phyloP scores from a whole-genome alignment of 2,888 invertebrate species.

The Hydrotaea cyrtoneurina region DNA sequence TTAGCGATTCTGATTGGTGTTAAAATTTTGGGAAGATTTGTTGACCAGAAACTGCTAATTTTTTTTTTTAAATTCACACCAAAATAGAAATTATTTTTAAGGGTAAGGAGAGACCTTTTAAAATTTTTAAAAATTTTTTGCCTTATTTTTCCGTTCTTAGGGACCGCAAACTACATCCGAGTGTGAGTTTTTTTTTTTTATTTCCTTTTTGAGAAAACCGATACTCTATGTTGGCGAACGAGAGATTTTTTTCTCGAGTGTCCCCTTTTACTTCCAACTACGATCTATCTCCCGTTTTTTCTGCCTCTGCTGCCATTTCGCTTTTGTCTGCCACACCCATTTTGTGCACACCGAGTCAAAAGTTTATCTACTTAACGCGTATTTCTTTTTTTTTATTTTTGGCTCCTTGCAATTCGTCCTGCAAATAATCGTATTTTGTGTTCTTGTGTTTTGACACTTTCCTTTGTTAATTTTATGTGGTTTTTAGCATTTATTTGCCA shows the following conservation, averaged over 20 bases:
- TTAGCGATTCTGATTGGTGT: too few species aligned
- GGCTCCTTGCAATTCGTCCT: not conserved
- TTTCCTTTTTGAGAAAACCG: too few species aligned
- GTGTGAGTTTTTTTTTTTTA: too few species aligned
- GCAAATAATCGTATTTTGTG: slow-evolving; percentile 12
- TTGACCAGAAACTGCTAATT: too few species aligned
- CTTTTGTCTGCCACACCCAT: slow-evolving; percentile 52
- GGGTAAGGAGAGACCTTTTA: too few species aligned
- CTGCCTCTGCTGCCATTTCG: not conserved
- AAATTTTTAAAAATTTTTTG: too few species aligned
- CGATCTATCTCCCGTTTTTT: not conserved
- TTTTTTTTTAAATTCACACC: too few species aligned
- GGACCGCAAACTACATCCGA: too few species aligned
- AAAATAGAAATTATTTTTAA: too few species aligned
- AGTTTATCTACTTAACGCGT: slow-evolving; percentile 65
- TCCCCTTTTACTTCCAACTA: not conserved
- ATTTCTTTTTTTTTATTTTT: slow-evolving; percentile 27
- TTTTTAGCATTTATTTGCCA: slow-evolving; percentile 42
- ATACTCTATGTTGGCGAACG: too few species aligned
- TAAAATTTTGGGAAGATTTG: too few species aligned
- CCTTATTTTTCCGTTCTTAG: too few species aligned
- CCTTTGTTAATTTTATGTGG: slow-evolving; percentile 51
- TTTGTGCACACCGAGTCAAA: slow-evolving; percentile 45
- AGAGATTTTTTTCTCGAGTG: not conserved
- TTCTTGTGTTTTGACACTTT: slow-evolving; percentile 61